These are phyloP conservation scores for Dynastes tityus DNA, from an alignment of 2,888 invertebrate genomes.

Conservation along the genomic window DNA sequence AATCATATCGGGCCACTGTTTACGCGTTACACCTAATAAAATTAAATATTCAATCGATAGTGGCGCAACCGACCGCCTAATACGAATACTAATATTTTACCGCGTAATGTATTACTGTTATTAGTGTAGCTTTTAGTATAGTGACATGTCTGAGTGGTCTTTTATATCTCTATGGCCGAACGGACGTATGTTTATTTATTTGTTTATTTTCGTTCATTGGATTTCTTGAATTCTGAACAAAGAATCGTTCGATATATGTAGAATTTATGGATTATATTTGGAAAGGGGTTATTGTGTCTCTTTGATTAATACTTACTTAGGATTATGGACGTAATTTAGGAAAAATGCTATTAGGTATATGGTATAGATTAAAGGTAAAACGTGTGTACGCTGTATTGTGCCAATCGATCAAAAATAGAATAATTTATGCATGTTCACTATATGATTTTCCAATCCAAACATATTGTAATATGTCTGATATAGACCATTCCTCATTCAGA, in stretches of 20 bases:
- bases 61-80: slow-evolving; percentile 22
- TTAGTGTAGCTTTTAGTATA: slow-evolving; percentile 46
- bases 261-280: neutral
- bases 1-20: slow-evolving; percentile 28
- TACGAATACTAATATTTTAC: slow-evolving; percentile 45
- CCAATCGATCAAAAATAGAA: too few relatives aligned
- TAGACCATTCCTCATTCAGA: too few relatives aligned
- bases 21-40: slow-evolving; percentile 38
- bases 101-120: slow-evolving; percentile 42
- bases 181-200: slow-evolving; percentile 4
- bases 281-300: too few relatives aligned
- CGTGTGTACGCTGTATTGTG: too few relatives aligned
- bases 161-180: slow-evolving; percentile 17
- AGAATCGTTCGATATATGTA: neutral
- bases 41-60: slow-evolving; percentile 41
- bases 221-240: neutral
- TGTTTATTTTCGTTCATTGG: neutral
- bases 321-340: too few relatives aligned
- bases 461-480: too few relatives aligned
- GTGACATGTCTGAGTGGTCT: slow-evolving; percentile 40
- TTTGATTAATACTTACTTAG: too few relatives aligned
- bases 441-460: too few relatives aligned
- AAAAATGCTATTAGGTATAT: too few relatives aligned
- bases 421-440: too few relatives aligned
- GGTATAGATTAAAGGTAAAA: too few relatives aligned